Evolutionary conservation across 2,113 vertebrate species (phyloP), one percentile per base, ranked within the genome.

Genomic region (Scomber scombrus): DNA sequence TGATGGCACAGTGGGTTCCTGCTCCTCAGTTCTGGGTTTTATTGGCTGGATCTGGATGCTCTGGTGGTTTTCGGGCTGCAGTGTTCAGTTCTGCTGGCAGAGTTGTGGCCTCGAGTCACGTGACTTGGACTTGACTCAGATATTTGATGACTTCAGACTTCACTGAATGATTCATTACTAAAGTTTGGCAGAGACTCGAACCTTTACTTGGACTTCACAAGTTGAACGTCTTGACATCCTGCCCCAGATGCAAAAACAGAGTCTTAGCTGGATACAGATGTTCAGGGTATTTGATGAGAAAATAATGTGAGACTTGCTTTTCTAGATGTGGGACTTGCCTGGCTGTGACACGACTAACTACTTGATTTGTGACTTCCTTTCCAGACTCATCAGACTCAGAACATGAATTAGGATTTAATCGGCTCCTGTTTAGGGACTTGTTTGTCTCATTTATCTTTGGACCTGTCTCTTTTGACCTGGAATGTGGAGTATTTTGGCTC

Each of bases 31-130:
- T 9, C 26, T 45, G 29, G 43, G 66, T 29, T 49, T 62, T 34
- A 5, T 26, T 56, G 51, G n/a, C 49, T 73, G 78, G 65, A 61
- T 45, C 70, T 68, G 40, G 56, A 13, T 3, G 18, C 15, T 29
- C 19, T 63, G 29, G 23, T 70, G 50, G 58, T 76, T 85, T 23
- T 75, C 72, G 43, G 66, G 47, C 50, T 73, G 46, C 14, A 43
- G 45, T 58, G 70, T 45, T 58, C 1, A 0, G 31, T 23, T 68
- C 66, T 21, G 18, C 34, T 3, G 16, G 10, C 19, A 66, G 74
- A 68, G 19, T 2, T 50, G n/a, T 45, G 51, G 34, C 34, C 34
- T 40, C 8, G 5, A 40, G 34, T 40, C 34, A 8, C 34, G 2
- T 40, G 6, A 40, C 8, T 40, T 7, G 34, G 31, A 26, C 19